phyloP scores from a whole-genome alignment of 2,888 invertebrate species.

The Oegoconia quadripuncta region DNA sequence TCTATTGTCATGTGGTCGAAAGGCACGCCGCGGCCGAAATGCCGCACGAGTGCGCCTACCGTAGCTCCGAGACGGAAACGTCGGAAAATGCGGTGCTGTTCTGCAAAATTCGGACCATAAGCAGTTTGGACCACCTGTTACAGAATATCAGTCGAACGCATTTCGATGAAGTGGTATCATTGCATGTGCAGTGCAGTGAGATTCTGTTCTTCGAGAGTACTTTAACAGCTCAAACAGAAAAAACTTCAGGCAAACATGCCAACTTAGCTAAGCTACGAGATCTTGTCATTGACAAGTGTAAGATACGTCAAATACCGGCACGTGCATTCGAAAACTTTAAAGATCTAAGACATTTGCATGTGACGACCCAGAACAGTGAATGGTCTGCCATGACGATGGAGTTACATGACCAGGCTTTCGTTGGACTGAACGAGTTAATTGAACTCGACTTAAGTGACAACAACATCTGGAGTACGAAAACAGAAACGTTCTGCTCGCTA shows the following conservation, averaged over 20 bases:
- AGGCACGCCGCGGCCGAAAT: slow-evolving; percentile 63
- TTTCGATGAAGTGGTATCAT: slow-evolving; percentile 81
- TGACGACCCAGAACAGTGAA: slow-evolving; percentile 87
- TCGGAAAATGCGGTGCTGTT: slow-evolving; percentile 79
- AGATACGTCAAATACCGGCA: slow-evolving; percentile 85
- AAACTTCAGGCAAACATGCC: slow-evolving; percentile 71
- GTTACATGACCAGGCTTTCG: slow-evolving; percentile 83
- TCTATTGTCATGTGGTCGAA: slow-evolving; percentile 66
- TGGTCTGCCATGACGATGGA: slow-evolving; percentile 90
- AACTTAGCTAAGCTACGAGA: slow-evolving; percentile 83
- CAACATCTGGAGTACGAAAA: slow-evolving; percentile 87
- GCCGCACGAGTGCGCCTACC: slow-evolving; percentile 86
- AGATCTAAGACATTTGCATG: slow-evolving; percentile 82
- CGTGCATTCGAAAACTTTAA: slow-evolving; percentile 83
- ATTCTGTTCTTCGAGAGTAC: slow-evolving; percentile 86
- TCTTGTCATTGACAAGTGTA: slow-evolving; percentile 86
- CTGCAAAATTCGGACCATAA: slow-evolving; percentile 86
- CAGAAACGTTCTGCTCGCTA: slow-evolving; percentile 85
- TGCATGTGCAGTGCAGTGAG: slow-evolving; percentile 86
- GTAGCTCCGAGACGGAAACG: slow-evolving; percentile 77
- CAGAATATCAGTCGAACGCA: slow-evolving; percentile 84
- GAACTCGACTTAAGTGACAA: slow-evolving; percentile 85
- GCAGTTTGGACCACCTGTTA: slow-evolving; percentile 83
- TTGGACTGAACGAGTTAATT: slow-evolving; percentile 82
- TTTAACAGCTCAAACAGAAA: slow-evolving; percentile 72